Evolutionary conservation across 1,140 invertebrate species (phyloP).

Genomic region (Mamestra configurata): DNA sequence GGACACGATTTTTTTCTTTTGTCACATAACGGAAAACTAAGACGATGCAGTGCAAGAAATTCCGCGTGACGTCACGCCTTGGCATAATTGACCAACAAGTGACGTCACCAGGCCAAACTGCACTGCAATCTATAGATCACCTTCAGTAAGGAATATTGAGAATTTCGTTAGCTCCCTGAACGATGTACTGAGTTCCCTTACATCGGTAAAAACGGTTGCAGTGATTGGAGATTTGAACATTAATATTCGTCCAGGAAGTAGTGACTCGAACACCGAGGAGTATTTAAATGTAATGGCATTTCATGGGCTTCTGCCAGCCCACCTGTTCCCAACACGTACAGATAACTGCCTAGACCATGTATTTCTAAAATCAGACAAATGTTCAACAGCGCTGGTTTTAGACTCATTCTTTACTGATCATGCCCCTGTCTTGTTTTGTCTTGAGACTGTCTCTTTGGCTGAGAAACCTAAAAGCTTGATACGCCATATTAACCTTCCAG

Average conservation of each 20-base stretch:
- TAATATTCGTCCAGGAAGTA: not conserved
- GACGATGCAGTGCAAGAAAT: no score
- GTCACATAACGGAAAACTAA: no score
- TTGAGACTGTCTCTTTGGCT: not conserved
- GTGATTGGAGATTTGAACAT: constrained; percentile 6
- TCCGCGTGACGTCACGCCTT: no score
- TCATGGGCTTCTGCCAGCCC: not conserved
- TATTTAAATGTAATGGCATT: not conserved
- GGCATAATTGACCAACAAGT: no score
- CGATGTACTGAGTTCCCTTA: not conserved
- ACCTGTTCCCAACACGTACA: not conserved
- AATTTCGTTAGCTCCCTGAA: not conserved
- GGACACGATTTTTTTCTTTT: no score
- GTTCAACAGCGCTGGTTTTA: not conserved
- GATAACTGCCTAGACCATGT: not conserved
- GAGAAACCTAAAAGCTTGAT: not conserved
- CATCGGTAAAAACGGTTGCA: not conserved
- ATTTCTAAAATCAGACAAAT: not conserved
- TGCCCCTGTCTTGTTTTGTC: not conserved
- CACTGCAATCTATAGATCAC: not conserved
- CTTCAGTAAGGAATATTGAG: not conserved
- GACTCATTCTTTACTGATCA: not conserved
- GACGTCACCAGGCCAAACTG: no score
- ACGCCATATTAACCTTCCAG: not conserved
- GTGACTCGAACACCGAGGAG: no score